A percentile compares a stretch with the other conserved stretches of the same genome.
Evolutionary conservation across 1,140 invertebrate genomes (phyloP).

Genomic region (Bursaphelenchus mucronatus): DNA sequence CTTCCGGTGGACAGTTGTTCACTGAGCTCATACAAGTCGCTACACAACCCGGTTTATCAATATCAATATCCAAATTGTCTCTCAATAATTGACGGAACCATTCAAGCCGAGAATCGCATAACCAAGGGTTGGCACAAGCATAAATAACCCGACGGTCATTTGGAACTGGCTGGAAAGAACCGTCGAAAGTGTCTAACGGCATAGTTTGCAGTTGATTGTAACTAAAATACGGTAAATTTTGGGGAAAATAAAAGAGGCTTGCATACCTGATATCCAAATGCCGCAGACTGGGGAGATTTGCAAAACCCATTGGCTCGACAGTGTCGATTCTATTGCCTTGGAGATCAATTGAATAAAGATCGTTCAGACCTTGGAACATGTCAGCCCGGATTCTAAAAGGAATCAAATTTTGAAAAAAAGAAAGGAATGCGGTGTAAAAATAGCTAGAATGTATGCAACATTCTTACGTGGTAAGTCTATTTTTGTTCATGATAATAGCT

Average conservation of each 20-base stretch:
- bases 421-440: slow-evolving; percentile 1
- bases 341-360: slow-evolving; percentile 59
- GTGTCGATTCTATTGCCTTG: slow-evolving; percentile 57
- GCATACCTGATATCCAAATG: slow-evolving; percentile 60
- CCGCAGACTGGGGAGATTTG: slow-evolving; percentile 53
- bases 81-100: slow-evolving; percentile 59
- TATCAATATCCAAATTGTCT: slow-evolving; percentile 60
- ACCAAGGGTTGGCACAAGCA: slow-evolving; percentile 59
- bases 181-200: slow-evolving; percentile 52
- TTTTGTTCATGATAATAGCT: slow-evolving; percentile 60
- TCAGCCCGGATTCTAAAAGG: slow-evolving; percentile 51
- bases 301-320: slow-evolving; percentile 55
- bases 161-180: slow-evolving; percentile 51
- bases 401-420: slow-evolving; percentile 7
- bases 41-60: slow-evolving; percentile 59
- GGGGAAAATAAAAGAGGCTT: not conserved
- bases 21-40: slow-evolving; percentile 42
- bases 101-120: slow-evolving; percentile 54
- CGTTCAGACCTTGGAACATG: slow-evolving; percentile 56
- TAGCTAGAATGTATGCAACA: slow-evolving; percentile 1
- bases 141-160: slow-evolving; percentile 60
- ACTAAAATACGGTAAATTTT: slow-evolving; percentile 30
- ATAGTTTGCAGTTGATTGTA: slow-evolving; percentile 60
- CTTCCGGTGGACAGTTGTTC: slow-evolving; percentile 54
- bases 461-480: slow-evolving; percentile 55